These are phyloP conservation scores for Apis cerana DNA, from an alignment of 1,140 invertebrate species.

Conservation along the genomic window DNA sequence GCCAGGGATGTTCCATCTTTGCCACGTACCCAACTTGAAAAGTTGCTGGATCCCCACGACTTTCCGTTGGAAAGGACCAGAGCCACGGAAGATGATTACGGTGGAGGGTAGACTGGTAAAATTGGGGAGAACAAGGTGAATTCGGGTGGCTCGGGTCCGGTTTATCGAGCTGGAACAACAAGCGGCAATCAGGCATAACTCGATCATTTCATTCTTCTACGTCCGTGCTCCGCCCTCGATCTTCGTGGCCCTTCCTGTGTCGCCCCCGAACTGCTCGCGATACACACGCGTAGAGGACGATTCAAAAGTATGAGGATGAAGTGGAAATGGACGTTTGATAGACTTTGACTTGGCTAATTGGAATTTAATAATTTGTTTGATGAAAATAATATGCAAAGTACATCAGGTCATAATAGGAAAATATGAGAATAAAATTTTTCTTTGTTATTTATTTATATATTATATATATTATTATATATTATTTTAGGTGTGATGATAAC, in stretches of 20 bases:
- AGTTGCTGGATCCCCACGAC: background rate
- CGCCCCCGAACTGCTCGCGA: constrained; percentile 41
- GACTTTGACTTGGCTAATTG: no score
- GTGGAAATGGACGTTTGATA: no score
- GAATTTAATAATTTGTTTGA: no score
- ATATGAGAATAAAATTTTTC: no score
- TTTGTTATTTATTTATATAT: no score
- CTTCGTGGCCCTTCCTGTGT: constrained; percentile 53
- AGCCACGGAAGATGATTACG: constrained; percentile 31
- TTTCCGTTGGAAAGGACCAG: background rate
- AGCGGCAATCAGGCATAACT: constrained; percentile 78
- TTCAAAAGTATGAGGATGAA: background rate
- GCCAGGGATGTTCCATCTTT: background rate
- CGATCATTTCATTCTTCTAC: constrained; percentile 77
- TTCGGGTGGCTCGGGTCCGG: constrained; percentile 69
- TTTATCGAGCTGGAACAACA: constrained; percentile 78
- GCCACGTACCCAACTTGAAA: background rate
- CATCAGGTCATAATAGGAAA: no score
- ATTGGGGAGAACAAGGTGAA: constrained; percentile 69
- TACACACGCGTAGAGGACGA: constrained; percentile 32
- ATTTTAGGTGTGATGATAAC: no score
- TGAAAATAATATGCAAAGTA: no score
- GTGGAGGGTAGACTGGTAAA: constrained; percentile 53
- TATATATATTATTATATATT: no score
- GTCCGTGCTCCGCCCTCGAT: constrained; percentile 56